Percentiles rank a stretch among this genome's conserved stretches.
Conservation (phyloP, 92 coral and sea anemone species). For the Porites evermanni region DNA sequence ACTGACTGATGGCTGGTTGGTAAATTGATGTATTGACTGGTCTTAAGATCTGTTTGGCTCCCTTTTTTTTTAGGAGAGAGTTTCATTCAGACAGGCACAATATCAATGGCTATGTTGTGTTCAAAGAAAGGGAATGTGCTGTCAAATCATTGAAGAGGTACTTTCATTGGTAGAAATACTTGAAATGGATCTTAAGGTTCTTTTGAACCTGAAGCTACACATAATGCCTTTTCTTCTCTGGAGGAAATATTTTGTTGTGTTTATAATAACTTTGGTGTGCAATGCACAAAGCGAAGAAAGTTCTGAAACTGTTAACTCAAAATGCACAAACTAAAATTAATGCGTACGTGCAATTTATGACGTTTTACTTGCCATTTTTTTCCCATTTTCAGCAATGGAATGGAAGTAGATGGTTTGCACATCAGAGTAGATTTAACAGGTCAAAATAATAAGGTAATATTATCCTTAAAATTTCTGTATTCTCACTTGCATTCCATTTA, state of each 20-base stretch:
- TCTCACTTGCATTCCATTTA: no score
- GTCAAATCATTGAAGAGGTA: constrained; percentile 83
- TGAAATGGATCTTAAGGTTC: no score
- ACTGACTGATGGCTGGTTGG: neutral
- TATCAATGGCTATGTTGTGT: constrained; percentile 94
- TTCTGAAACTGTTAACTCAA: no score
- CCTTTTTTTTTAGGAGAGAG: constrained; percentile 65
- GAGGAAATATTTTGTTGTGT: no score
- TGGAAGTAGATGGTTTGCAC: constrained; percentile 82
- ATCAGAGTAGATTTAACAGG: constrained; percentile 87
- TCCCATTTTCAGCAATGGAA: constrained; percentile 75
- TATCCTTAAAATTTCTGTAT: no score
- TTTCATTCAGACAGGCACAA: constrained; percentile 82
- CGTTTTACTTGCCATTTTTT: neutral
- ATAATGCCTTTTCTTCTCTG: no score
- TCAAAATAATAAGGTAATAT: constrained; percentile 48
- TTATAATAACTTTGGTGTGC: no score
- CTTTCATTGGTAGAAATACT: neutral
- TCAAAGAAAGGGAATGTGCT: constrained; percentile 69
- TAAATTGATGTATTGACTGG: neutral
- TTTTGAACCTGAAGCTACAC: no score
- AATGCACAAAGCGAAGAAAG: no score
- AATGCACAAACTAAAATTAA: no score
- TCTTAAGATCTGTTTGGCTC: neutral
- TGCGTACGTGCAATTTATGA: neutral